These are phyloP conservation scores for Auanema freiburgensis DNA, from an alignment of 2,888 invertebrate genomes.

Conservation along the genomic window DNA sequence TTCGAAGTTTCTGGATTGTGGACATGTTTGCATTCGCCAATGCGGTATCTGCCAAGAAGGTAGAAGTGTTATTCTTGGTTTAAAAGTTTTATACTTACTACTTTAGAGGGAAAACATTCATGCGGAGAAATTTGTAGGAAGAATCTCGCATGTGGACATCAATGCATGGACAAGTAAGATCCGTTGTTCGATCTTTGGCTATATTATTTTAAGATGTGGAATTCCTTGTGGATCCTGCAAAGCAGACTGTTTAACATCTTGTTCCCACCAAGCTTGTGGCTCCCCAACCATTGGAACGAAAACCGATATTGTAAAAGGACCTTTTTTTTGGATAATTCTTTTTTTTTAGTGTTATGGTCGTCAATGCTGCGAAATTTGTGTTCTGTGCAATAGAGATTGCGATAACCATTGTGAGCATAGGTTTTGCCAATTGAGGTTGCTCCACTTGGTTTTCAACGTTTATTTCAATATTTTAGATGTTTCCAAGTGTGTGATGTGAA, in stretches of 20 bases:
- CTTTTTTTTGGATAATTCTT: background rate
- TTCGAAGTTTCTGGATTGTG: background rate
- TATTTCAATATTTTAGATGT: slow-evolving; percentile 44
- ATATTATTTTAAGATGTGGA: slow-evolving; percentile 21
- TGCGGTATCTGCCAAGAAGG: background rate
- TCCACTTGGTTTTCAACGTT: background rate
- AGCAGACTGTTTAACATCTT: slow-evolving; percentile 4
- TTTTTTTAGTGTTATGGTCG: slow-evolving; percentile 28
- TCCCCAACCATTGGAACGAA: background rate
- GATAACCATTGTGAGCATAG: slow-evolving; percentile 64
- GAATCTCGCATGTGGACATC: slow-evolving; percentile 11
- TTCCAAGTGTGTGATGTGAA: slow-evolving; percentile 63
- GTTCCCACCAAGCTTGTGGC: slow-evolving; percentile 16
- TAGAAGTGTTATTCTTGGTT: background rate
- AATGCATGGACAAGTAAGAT: slow-evolving; percentile 6
- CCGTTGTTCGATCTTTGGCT: background rate
- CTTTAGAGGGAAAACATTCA: background rate
- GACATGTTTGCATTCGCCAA: background rate
- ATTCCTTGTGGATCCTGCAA: slow-evolving; percentile 10
- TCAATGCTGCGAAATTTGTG: slow-evolving; percentile 53
- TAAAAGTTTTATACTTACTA: too few species aligned
- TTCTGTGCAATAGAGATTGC: slow-evolving; percentile 65
- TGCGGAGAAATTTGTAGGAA: slow-evolving; percentile 5
- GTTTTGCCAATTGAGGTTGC: slow-evolving; percentile 55
- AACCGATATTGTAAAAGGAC: background rate